Evolutionary conservation across 2,113 vertebrate species (phyloP), one percentile per base, ranked within the genome.

Genomic region (Phyllopteryx taeniolatus): DNA sequence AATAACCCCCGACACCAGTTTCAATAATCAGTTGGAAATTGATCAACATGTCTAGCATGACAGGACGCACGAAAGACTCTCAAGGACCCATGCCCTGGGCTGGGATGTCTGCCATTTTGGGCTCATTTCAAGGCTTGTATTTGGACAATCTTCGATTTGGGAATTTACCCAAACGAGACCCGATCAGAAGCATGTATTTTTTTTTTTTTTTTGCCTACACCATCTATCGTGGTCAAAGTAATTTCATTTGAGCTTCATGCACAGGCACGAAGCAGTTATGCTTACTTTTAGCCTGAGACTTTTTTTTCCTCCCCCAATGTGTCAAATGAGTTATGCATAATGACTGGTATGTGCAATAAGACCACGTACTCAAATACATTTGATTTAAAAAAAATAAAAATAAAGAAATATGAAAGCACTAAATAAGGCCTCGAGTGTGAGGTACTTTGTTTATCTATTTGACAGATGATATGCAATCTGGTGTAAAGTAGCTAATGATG

Each of bases 401-500:
- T 0, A 35, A 2, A 56, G 20, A 8, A 6, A n/a, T 56, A 22
- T n/a, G 53, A 56, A 56, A 56, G n/a, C 20, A 10, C 59, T 33
- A 17, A 60, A 60, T 15, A n/a, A 17, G 33, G 60, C 60, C 35
- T 62, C 3, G 70, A 67, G 78, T 71, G 70, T 43, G 67, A 57
- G 67, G 13, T 2, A 14, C 54, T 46, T 72, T 72, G 61, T 62
- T 59, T 77, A 75, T 83, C 68, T 72, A 1, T 71, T 57, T 77
- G 72, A 79, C 35, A 70, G 42, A 81, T 66, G 70, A 81, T 43
- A 68, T 51, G 14, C 14, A 65, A 43, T 75, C 69, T 83, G 72
- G 68, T 67, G 85, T 74, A 54, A 72, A 79, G 71, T 72, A 31
- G 59, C 70, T 81, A 85, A 81, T 73, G 71, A 77, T 72, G 71